phyloP scores from a whole-genome alignment of 2,113 vertebrate genomes.

The Empidonax alnorum region DNA sequence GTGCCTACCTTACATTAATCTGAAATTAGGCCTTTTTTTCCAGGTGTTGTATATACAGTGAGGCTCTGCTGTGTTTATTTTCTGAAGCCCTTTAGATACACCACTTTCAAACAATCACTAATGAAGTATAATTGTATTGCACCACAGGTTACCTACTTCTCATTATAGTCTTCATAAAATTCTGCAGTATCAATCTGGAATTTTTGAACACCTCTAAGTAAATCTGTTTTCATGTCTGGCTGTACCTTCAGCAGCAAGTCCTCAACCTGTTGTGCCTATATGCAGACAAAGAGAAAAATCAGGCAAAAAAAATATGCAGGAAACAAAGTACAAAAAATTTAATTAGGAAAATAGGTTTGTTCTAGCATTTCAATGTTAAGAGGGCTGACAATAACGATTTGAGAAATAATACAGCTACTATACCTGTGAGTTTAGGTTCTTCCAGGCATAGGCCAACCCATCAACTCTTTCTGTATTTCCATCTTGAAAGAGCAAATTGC shows the following conservation, averaged over 20 bases:
- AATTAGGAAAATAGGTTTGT: background rate
- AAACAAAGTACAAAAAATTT: background rate
- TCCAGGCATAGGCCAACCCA: constrained; percentile 83
- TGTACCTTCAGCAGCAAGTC: constrained; percentile 78
- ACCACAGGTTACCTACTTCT: constrained; percentile 68
- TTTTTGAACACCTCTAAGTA: constrained; percentile 71
- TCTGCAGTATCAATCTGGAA: constrained; percentile 70
- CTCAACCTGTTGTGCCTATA: constrained; percentile 78
- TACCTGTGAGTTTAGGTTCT: constrained; percentile 79
- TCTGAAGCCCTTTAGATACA: background rate
- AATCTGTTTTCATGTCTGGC: constrained; percentile 80
- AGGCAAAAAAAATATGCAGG: background rate
- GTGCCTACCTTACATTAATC: background rate
- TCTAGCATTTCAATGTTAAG: background rate
- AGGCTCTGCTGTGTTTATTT: background rate
- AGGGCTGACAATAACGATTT: background rate
- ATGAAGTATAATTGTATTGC: background rate
- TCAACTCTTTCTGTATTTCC: constrained; percentile 82
- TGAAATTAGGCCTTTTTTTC: background rate
- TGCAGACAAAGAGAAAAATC: background rate
- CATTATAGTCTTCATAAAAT: constrained; percentile 78
- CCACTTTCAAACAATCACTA: background rate
- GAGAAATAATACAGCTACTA: background rate
- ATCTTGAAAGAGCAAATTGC: constrained; percentile 76
- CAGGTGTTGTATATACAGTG: background rate